Conservation (phyloP, 1,140 invertebrate species). For the Drosophila pseudoobscura region DNA sequence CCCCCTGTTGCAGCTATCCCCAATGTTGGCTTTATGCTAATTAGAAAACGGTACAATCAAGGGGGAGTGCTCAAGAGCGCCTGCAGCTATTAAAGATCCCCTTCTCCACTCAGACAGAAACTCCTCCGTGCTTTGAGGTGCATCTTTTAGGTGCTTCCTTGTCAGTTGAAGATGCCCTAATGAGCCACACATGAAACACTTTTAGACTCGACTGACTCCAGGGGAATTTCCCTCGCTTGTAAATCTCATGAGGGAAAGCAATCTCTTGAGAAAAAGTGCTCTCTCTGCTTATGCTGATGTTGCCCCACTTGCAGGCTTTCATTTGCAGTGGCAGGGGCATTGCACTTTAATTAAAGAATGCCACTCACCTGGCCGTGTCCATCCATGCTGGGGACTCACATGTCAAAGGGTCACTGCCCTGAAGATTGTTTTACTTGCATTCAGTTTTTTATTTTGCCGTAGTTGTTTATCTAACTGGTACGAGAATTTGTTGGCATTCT, state of each 20-base stretch:
- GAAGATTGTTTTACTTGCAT: slow-evolving; percentile 16
- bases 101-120: background rate
- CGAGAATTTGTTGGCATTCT: no score
- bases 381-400: slow-evolving; percentile 25
- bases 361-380: slow-evolving; percentile 10
- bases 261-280: slow-evolving; percentile 2
- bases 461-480: no score
- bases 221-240: no score
- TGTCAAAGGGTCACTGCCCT: slow-evolving; percentile 62
- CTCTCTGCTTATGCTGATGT: slow-evolving; percentile 6
- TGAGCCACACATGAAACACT: slow-evolving; percentile 59
- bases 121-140: no score
- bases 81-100: background rate
- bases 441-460: no score
- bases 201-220: background rate
- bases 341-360: slow-evolving; percentile 63
- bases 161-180: slow-evolving; percentile 40
- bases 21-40: slow-evolving; percentile 47
- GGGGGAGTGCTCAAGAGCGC: background rate
- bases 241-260: slow-evolving; percentile 8
- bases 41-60: slow-evolving; percentile 38
- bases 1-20: background rate
- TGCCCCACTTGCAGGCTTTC: background rate
- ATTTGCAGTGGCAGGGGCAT: slow-evolving; percentile 19
- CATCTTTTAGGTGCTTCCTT: no score